Percentiles rank a stretch among this genome's conserved stretches.
phyloP scores from a whole-genome alignment of 2,888 invertebrate genomes.

The Acronicta alni region DNA sequence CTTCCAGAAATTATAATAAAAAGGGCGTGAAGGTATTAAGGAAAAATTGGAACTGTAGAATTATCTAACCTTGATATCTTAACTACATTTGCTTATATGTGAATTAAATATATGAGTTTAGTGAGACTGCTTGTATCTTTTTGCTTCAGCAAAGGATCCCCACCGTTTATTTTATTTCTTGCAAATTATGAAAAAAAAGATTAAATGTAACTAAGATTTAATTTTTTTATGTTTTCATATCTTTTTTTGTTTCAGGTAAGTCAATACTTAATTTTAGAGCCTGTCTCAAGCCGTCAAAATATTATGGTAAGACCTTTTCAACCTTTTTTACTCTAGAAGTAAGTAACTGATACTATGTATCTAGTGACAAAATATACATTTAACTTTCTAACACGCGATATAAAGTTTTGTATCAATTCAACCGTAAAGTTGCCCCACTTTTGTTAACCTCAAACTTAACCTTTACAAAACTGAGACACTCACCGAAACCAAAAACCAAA shows the following conservation, averaged over 20 bases:
- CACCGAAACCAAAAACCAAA: constrained; percentile 58
- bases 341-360: not conserved
- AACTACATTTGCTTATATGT: too few species aligned
- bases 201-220: too few species aligned
- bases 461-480: constrained; percentile 71
- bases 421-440: constrained; percentile 80
- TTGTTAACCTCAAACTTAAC: constrained; percentile 62
- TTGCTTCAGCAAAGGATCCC: not conserved
- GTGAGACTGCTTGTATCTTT: too few species aligned
- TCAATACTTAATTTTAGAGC: constrained; percentile 24
- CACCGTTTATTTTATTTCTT: not conserved
- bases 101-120: too few species aligned
- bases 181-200: not conserved
- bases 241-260: constrained; percentile 54
- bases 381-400: constrained; percentile 45
- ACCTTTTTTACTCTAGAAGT: not conserved
- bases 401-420: constrained; percentile 65
- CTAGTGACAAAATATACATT: constrained; percentile 15
- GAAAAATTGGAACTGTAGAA: constrained; percentile 10
- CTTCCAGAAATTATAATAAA: constrained; percentile 39
- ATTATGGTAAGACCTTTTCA: constrained; percentile 34
- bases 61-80: too few species aligned
- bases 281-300: not conserved
- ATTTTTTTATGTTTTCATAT: constrained; percentile 3
- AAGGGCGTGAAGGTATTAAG: constrained; percentile 18